phyloP scores from a whole-genome alignment of 2,888 invertebrate species.

The Furcula furcula region DNA sequence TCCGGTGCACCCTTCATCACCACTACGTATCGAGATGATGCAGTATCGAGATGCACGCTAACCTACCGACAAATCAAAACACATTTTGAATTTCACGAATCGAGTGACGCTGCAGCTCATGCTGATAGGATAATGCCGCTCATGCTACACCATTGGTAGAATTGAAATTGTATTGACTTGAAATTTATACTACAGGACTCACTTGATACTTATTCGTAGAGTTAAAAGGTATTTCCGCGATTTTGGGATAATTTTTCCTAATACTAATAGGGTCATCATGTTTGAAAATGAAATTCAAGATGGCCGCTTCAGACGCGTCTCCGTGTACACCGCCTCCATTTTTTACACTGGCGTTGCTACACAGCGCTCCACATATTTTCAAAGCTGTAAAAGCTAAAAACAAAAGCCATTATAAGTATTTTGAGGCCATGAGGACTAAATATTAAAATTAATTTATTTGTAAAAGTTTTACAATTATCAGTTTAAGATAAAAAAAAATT shows the following conservation, averaged over 20 bases:
- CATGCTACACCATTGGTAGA: too few relatives aligned
- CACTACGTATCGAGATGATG: constrained; percentile 88
- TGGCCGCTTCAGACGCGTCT: constrained; percentile 96
- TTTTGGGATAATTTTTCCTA: constrained; percentile 90
- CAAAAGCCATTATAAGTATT: too few relatives aligned
- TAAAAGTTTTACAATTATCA: too few relatives aligned
- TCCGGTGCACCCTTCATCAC: constrained; percentile 99
- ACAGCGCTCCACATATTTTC: constrained; percentile 94
- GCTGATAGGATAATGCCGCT: too few relatives aligned
- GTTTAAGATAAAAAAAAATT: too few relatives aligned
- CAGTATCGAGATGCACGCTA: constrained; percentile 90
- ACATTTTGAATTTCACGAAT: too few relatives aligned
- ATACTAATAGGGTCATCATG: constrained; percentile 88
- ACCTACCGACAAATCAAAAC: constrained; percentile 38
- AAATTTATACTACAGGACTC: too few relatives aligned
- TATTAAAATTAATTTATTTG: too few relatives aligned
- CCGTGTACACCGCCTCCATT: constrained; percentile 89
- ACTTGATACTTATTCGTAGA: constrained; percentile 96
- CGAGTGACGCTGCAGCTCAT: too few relatives aligned
- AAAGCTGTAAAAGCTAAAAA: constrained; percentile 87
- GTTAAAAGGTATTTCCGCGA: constrained; percentile 96
- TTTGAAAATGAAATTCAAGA: constrained; percentile 87
- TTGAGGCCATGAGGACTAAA: too few relatives aligned
- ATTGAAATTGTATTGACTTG: too few relatives aligned
- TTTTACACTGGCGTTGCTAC: constrained; percentile 97